A percentile compares a stretch with the other conserved stretches of the same genome.
Conservation (phyloP, 2,113 vertebrate genomes). For the Pachypanchax playfairii region DNA sequence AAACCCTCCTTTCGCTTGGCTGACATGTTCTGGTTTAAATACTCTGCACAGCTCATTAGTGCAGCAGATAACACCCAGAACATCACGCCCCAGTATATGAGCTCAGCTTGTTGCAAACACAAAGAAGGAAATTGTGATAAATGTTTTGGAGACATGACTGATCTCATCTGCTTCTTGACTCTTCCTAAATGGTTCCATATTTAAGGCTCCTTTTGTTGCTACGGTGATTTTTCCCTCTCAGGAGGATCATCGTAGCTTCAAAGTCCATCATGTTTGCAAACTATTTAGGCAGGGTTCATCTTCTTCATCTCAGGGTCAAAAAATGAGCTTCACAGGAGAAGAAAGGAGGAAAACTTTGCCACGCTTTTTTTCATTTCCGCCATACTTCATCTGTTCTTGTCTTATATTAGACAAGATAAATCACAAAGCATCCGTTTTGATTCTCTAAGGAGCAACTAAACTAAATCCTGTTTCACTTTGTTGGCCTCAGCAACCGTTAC, state of each 20-base stretch:
- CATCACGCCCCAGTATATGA: conserved; percentile 15
- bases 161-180: conserved; percentile 34
- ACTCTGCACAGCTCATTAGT: conserved; percentile 36
- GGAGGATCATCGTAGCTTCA: conserved; percentile 9
- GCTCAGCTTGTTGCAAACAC: conserved; percentile 17
- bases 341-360: too few relatives aligned
- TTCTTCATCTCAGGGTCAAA: too few relatives aligned
- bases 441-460: too few relatives aligned
- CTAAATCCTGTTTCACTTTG: too few relatives aligned
- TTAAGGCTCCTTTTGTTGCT: conserved; percentile 27
- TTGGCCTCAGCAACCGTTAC: too few relatives aligned
- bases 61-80: conserved; percentile 37
- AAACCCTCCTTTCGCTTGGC: conserved; percentile 35
- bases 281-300: too few relatives aligned
- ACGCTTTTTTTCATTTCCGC: too few relatives aligned
- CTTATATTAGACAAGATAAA: too few relatives aligned
- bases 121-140: conserved; percentile 26
- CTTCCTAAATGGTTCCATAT: conserved; percentile 41
- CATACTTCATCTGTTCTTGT: too few relatives aligned
- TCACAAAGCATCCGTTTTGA: too few relatives aligned
- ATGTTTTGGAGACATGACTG: conserved; percentile 13
- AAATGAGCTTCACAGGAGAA: neutral
- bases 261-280: neutral
- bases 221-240: conserved; percentile 10
- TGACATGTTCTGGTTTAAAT: conserved; percentile 41